phyloP scores from a whole-genome alignment of 1,140 invertebrate genomes.

The Eriocheir sinensis region DNA sequence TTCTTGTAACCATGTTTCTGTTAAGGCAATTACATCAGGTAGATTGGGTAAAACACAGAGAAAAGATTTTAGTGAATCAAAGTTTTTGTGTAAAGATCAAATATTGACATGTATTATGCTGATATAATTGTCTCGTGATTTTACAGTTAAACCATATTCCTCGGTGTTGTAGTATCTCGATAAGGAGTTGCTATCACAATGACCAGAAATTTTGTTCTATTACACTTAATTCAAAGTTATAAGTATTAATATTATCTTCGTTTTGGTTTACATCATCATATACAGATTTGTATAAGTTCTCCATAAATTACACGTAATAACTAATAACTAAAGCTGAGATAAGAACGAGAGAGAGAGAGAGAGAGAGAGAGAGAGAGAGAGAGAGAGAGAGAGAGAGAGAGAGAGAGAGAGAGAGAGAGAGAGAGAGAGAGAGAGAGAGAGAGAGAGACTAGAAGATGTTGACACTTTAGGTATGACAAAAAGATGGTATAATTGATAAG shows the following conservation, averaged over 20 bases:
- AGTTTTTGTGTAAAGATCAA: not conserved
- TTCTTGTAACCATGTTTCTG: not conserved
- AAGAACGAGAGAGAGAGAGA: no score
- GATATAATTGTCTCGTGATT: not conserved
- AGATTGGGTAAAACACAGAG: not conserved
- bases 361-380: no score
- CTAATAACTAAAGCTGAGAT: no score
- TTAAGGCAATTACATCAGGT: not conserved
- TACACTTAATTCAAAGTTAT: not conserved
- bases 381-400: no score
- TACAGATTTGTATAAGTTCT: not conserved
- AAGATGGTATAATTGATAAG: no score
- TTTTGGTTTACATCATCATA: not conserved
- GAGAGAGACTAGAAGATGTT: no score
- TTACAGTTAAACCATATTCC: not conserved
- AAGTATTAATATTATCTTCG: not conserved
- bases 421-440: no score
- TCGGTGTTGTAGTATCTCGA: not conserved
- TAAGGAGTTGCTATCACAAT: not conserved
- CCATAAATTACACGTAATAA: no score
- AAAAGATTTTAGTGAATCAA: not conserved
- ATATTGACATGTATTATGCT: not conserved
- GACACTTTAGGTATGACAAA: no score
- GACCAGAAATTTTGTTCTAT: not conserved
- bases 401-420: no score